These are phyloP conservation scores for Melanocharis versteri DNA, from an alignment of 2,113 vertebrate genomes.

Conservation along the genomic window DNA sequence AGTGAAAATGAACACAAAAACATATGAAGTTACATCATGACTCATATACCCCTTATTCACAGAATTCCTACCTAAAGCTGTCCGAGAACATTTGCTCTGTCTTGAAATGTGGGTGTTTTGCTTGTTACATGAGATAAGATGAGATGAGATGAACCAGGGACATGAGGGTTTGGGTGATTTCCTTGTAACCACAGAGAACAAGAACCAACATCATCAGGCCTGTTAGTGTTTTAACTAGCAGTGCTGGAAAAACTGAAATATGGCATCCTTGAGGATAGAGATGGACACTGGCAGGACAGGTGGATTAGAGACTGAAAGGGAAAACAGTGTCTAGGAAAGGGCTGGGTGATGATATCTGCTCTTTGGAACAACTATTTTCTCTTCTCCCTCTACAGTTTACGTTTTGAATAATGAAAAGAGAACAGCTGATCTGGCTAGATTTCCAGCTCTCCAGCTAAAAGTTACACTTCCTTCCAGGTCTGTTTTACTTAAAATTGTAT, in stretches of 20 bases:
- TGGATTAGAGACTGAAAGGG: background rate
- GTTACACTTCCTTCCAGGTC: background rate
- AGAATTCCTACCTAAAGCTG: background rate
- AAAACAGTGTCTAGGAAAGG: background rate
- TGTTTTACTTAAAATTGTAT: background rate
- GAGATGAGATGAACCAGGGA: background rate
- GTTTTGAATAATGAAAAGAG: background rate
- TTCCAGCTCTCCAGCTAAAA: background rate
- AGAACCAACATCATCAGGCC: background rate
- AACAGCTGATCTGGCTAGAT: background rate
- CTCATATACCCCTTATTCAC: background rate
- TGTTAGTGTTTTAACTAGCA: background rate
- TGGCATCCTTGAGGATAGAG: background rate
- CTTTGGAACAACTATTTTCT: background rate
- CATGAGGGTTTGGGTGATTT: background rate
- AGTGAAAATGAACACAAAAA: background rate
- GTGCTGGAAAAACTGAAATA: background rate
- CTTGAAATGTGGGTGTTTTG: background rate
- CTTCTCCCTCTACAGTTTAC: background rate
- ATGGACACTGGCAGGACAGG: background rate
- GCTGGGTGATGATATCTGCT: background rate
- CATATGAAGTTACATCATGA: background rate
- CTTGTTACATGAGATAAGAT: background rate
- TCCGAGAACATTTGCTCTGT: background rate
- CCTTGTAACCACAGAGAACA: background rate